Evolutionary conservation across 2,888 invertebrate genomes (phyloP).

Genomic region (Acronicta alni): DNA sequence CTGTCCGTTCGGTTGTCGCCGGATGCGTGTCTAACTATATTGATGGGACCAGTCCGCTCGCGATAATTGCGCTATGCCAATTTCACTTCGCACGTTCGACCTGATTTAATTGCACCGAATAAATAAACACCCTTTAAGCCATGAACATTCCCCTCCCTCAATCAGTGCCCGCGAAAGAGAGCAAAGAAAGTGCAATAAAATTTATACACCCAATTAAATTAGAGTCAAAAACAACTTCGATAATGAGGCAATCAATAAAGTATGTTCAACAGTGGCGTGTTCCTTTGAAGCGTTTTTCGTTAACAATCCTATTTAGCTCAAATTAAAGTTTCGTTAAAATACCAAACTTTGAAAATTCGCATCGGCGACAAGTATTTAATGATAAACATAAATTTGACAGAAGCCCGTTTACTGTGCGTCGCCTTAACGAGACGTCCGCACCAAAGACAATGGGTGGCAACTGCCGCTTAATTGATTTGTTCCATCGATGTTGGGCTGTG

Average conservation of each 20-base stretch:
- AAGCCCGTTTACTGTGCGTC: constrained; percentile 67
- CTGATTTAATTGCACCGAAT: constrained; percentile 72
- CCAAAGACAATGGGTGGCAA: constrained; percentile 81
- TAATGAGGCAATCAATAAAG: constrained; percentile 80
- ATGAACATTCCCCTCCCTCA: constrained; percentile 21
- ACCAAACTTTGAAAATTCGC: constrained; percentile 64
- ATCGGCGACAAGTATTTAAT: constrained; percentile 73
- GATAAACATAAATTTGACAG: constrained; percentile 79
- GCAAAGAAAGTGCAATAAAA: constrained; percentile 69
- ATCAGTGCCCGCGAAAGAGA: constrained; percentile 35
- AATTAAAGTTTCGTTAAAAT: constrained; percentile 85
- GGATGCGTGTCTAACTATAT: constrained; percentile 81
- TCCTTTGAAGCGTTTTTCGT: constrained; percentile 62
- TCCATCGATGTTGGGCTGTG: constrained; percentile 48
- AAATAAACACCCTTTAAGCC: constrained; percentile 68
- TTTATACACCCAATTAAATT: constrained; percentile 82
- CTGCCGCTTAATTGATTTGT: constrained; percentile 75
- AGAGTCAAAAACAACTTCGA: constrained; percentile 67
- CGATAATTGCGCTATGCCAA: constrained; percentile 69
- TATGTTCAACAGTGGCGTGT: constrained; percentile 64
- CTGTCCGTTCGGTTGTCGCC: constrained; percentile 75
- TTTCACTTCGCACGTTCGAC: constrained; percentile 69
- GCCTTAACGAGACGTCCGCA: constrained; percentile 80
- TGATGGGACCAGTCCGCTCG: constrained; percentile 75
- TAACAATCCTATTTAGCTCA: constrained; percentile 72